These are phyloP conservation scores for Coreius guichenoti DNA, from an alignment of 2,797 vertebrate genomes.

Conservation along the genomic window DNA sequence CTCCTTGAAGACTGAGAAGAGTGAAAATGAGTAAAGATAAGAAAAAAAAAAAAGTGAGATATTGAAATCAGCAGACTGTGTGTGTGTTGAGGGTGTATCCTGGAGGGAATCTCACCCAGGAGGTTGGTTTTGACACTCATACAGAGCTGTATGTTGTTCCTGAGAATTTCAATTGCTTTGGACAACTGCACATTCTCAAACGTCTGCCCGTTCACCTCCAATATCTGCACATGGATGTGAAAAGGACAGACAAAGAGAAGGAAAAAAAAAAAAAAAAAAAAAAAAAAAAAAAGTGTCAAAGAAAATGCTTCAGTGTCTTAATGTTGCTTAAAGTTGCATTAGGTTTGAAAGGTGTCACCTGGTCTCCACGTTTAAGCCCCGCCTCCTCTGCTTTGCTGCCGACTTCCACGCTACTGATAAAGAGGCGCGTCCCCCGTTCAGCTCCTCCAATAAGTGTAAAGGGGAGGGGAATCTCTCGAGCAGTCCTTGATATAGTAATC, in stretches of 20 bases:
- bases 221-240: constrained; percentile 78
- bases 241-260: not conserved
- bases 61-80: not conserved
- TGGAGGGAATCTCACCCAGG: constrained; percentile 83
- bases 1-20: constrained; percentile 92
- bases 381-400: constrained; percentile 95
- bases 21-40: not conserved
- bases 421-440: constrained; percentile 95
- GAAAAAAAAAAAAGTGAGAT: not conserved
- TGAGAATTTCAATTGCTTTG: constrained; percentile 98
- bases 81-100: not conserved
- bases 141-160: constrained; percentile 97
- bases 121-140: constrained; percentile 99
- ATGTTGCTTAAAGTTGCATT: not conserved
- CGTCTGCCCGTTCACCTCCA: constrained; percentile 99
- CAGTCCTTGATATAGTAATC: constrained; percentile 91
- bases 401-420: constrained; percentile 92
- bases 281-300: not conserved
- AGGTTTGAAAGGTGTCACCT: constrained; percentile 76
- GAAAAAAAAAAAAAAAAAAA: not conserved
- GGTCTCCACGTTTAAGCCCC: constrained; percentile 96
- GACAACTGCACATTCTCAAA: constrained; percentile 97
- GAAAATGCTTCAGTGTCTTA: not conserved
- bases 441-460: constrained; percentile 95
- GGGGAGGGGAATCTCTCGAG: constrained; percentile 91